Conservation (phyloP, 2,888 invertebrate species). For the Heterodera filipjevi region DNA sequence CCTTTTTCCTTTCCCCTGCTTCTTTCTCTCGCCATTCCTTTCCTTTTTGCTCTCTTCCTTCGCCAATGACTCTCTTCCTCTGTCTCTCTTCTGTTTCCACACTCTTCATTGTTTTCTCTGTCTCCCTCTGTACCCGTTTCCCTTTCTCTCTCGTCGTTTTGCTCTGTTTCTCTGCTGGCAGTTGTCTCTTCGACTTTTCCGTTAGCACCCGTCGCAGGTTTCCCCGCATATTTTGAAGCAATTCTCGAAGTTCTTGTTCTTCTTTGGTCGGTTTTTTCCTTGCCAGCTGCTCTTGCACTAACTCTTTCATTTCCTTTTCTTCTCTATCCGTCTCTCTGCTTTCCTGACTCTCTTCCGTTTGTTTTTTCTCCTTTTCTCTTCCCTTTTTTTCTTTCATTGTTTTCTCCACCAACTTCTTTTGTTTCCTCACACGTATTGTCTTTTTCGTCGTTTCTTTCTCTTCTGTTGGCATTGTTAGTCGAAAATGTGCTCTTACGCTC, state of each 20-base stretch:
- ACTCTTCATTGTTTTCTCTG: not conserved
- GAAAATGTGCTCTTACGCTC: slow-evolving; percentile 55
- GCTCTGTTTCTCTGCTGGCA: not conserved
- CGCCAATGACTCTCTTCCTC: not conserved
- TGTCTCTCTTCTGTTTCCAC: not conserved
- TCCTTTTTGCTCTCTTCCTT: not conserved
- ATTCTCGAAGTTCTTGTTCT: slow-evolving; percentile 24
- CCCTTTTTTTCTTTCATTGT: not conserved
- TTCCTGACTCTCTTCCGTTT: not conserved
- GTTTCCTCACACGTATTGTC: not conserved
- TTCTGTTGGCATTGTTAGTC: slow-evolving; percentile 54
- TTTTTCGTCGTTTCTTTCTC: not conserved
- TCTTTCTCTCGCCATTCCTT: too few relatives aligned
- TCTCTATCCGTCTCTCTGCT: not conserved
- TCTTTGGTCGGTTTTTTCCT: slow-evolving; percentile 24
- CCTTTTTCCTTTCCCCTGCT: not conserved
- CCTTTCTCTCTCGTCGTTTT: not conserved
- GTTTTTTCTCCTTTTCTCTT: not conserved
- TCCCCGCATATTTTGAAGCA: slow-evolving; percentile 30
- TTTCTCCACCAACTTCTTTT: not conserved
- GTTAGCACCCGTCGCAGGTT: not conserved
- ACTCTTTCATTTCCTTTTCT: slow-evolving; percentile 34
- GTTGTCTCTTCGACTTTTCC: not conserved
- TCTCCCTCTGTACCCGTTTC: not conserved
- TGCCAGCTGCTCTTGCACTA: slow-evolving; percentile 38